These are phyloP conservation scores for Eulemur rubriventer DNA, from an alignment of 2,797 vertebrate genomes.

Conservation along the genomic window DNA sequence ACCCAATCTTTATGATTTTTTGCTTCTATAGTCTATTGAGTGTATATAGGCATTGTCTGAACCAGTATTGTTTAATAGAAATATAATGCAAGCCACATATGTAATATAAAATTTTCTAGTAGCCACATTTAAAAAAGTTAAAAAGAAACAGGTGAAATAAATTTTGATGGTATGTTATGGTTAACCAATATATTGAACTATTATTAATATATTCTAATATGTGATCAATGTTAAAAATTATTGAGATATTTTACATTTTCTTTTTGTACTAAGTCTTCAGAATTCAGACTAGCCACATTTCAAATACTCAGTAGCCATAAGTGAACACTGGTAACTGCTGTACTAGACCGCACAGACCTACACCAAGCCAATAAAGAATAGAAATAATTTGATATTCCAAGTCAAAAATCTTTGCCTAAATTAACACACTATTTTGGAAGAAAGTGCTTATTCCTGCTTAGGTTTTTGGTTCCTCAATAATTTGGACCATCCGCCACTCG, in stretches of 20 bases:
- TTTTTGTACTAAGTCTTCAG: not conserved
- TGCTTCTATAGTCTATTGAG: not conserved
- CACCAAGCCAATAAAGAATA: not conserved
- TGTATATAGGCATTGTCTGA: not conserved
- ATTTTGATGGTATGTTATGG: not conserved
- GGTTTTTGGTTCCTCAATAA: not conserved
- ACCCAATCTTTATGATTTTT: not conserved
- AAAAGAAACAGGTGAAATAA: not conserved
- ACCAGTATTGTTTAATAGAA: not conserved
- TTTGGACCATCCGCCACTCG: not conserved
- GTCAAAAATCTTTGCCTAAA: not conserved
- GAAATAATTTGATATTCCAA: not conserved
- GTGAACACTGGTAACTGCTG: not conserved
- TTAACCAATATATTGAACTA: not conserved
- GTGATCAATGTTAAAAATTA: not conserved
- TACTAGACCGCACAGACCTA: not conserved
- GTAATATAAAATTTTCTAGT: not conserved
- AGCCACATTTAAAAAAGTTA: not conserved
- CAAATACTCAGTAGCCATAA: not conserved
- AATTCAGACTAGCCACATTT: not conserved
- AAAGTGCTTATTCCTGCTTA: not conserved
- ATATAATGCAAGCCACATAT: not conserved
- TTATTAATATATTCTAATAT: not conserved
- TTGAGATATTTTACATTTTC: not conserved
- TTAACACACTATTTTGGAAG: not conserved